phyloP scores from a whole-genome alignment of 2,113 vertebrate species.

The Taurulus bubalis region DNA sequence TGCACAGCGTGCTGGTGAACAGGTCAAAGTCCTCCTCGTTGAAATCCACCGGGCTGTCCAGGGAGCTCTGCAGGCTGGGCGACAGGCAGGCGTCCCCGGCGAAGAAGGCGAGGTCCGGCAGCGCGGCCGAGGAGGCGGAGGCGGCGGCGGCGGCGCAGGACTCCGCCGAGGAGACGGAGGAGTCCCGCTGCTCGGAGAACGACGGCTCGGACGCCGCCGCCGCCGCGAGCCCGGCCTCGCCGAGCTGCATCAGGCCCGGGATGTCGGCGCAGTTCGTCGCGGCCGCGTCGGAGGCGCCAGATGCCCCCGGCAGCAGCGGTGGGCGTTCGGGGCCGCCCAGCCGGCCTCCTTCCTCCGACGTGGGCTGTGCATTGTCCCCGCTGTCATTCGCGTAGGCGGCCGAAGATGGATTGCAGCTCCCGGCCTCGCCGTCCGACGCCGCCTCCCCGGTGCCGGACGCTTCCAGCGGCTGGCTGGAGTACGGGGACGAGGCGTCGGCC shows the following conservation, averaged over 20 bases:
- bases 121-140: slow-evolving; percentile 65
- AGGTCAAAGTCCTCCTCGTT: slow-evolving; percentile 95
- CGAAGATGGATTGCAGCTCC: slow-evolving; percentile 69
- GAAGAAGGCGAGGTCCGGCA: slow-evolving; percentile 89
- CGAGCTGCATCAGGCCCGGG: slow-evolving; percentile 61
- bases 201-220: slow-evolving; percentile 65
- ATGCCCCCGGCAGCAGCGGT: slow-evolving; percentile 48
- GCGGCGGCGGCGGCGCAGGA: slow-evolving; percentile 20
- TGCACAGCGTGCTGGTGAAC: slow-evolving; percentile 93
- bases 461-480: slow-evolving; percentile 81
- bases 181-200: slow-evolving; percentile 80
- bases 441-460: slow-evolving; percentile 74
- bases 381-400: slow-evolving; percentile 75
- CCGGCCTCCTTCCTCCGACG: slow-evolving; percentile 70
- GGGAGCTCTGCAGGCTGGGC: slow-evolving; percentile 83
- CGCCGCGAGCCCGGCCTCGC: slow-evolving; percentile 29
- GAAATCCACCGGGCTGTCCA: slow-evolving; percentile 90
- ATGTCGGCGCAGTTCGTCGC: slow-evolving; percentile 69
- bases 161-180: slow-evolving; percentile 68
- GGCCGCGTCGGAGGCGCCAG: slow-evolving; percentile 44
- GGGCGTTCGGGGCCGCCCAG: slow-evolving; percentile 63
- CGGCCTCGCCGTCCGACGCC: slow-evolving; percentile 72
- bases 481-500: slow-evolving; percentile 84
- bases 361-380: slow-evolving; percentile 81
- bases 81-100: slow-evolving; percentile 88